phyloP scores from a whole-genome alignment of 2,888 invertebrate genomes.

The Hirtodrosophila histrioides region DNA sequence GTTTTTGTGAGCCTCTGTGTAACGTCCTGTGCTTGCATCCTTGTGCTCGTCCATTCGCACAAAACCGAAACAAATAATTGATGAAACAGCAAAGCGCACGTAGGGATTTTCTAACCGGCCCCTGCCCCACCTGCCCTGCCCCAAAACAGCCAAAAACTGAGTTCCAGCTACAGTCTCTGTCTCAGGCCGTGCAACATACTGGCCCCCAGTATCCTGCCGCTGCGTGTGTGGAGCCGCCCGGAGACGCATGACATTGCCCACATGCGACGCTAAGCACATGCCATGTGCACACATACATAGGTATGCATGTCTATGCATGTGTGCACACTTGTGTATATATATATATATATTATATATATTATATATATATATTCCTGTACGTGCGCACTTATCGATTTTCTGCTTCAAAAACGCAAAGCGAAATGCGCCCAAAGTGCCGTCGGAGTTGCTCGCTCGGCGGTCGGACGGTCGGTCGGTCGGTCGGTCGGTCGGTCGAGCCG shows the following conservation, averaged over 20 bases:
- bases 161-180: neutral
- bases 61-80: conserved; percentile 80
- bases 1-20: neutral
- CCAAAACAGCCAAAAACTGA: neutral
- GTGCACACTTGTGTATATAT: no score
- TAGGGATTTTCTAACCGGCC: conserved; percentile 72
- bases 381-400: conserved; percentile 76
- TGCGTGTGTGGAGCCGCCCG: conserved; percentile 34
- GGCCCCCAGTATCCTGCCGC: neutral
- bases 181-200: conserved; percentile 26
- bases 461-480: conserved; percentile 16
- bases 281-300: conserved; percentile 43
- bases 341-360: conserved; percentile 24
- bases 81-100: conserved; percentile 81
- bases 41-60: conserved; percentile 67
- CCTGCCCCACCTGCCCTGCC: neutral
- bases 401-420: conserved; percentile 64
- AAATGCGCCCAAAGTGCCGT: conserved; percentile 67
- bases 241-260: conserved; percentile 72
- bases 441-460: conserved; percentile 25
- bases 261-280: conserved; percentile 59
- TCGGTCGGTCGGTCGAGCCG: conserved; percentile 7
- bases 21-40: conserved; percentile 34
- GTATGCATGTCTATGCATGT: no score
- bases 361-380: conserved; percentile 63